Base-by-base conservation (phyloP, 2,888 invertebrate species). In the Drosophila villosipedis region DNA sequence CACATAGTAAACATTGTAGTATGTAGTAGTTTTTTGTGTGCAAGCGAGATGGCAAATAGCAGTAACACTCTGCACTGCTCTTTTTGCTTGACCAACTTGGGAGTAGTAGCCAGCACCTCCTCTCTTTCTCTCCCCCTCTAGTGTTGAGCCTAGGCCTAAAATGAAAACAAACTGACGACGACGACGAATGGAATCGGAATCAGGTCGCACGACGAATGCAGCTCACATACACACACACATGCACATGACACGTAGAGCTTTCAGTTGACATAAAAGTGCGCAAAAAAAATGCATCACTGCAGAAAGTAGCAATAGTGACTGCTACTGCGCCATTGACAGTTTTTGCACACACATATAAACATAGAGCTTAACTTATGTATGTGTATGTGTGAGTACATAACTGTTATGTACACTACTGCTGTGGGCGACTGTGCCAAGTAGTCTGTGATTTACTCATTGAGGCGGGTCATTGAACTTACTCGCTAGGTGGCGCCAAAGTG, bases 1-100 rank as follows among this genome's bases (percentile, higher is more conserved):
- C 88, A 87, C 88, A 80, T 85, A 85, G 85, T 85, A 85, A 85
- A 85, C 85, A 85, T 85, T 88, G 90, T 85, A 85, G 85, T 85
- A 90, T 78, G 76, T 82, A 71, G 79, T 80, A 82, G 79, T 81
- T 78, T 81, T 78, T 78, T 76, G 68, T 57, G 84, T 72, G 82
- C 41, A 58, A 79, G 55, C 58, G 67, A 73, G 72, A 72, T 55
- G 52, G 67, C 52, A 31, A 54, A 16, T 31, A 31, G 16, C 53
- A 61, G n/a, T 9, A 10, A 7, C 22, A 25, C 9, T 47, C 47
- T 41, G 72, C 62, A 53, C 33, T 61, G 52, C 66, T 52, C 33
- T 57, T 25, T 70, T 59, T 53, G 73, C 68, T 81, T 73, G 81
- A 73, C 82, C 73, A 78, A 67, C 62, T 78, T 78, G 63, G 60